Evolutionary conservation across 2,113 vertebrate genomes (phyloP).

Genomic region (Seriola rivoliana): DNA sequence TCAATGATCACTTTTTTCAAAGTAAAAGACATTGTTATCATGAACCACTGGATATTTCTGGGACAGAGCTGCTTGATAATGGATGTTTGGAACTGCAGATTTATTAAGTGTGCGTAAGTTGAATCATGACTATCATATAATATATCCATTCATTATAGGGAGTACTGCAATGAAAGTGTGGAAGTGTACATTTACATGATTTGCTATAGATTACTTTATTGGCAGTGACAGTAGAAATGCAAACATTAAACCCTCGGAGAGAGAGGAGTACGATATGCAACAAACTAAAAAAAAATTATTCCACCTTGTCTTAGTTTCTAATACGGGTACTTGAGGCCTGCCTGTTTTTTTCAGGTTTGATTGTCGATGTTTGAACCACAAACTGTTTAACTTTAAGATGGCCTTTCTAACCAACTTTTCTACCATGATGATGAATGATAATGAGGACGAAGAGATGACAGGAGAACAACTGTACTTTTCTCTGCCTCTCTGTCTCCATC

Average conservation of each 20-base stretch:
- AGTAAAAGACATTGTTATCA: neutral
- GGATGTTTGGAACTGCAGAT: neutral
- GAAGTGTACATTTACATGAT: neutral
- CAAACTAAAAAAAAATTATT: neutral
- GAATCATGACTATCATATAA: neutral
- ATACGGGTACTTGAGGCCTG: neutral
- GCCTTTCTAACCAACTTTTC: constrained; percentile 16
- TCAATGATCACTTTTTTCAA: neutral
- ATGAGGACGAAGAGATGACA: constrained; percentile 20
- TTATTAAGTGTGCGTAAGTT: neutral
- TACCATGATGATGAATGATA: constrained; percentile 34
- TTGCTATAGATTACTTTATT: neutral
- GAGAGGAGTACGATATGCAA: too few relatives aligned
- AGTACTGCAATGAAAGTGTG: neutral
- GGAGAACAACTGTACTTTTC: neutral
- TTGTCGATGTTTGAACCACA: neutral
- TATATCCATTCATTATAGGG: neutral
- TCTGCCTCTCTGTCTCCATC: constrained; percentile 26
- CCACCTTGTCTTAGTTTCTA: neutral
- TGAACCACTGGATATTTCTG: neutral
- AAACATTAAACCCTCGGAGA: too few relatives aligned
- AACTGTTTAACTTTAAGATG: neutral
- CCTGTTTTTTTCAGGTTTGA: neutral
- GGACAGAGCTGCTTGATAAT: neutral
- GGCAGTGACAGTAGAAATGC: neutral